Evolutionary conservation across 2,888 invertebrate genomes (phyloP).

Genomic region (Machimus rusticus): DNA sequence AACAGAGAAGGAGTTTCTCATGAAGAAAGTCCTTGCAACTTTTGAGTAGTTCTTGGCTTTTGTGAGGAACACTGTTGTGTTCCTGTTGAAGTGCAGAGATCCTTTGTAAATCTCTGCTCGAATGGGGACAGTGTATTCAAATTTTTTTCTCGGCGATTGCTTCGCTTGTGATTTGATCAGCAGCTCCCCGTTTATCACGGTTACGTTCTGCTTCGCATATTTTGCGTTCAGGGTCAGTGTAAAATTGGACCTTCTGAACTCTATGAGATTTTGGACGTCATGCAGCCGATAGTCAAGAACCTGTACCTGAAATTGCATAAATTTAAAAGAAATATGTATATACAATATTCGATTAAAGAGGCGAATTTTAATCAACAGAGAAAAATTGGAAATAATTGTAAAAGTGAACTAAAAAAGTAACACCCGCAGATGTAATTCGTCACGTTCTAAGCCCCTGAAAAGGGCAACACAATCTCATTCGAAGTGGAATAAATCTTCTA

Average conservation of each 20-base stretch:
- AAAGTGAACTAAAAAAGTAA: no score
- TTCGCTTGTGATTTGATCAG: conserved; percentile 50
- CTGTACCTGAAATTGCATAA: conserved; percentile 10
- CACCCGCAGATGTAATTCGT: no score
- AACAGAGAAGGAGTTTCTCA: conserved; percentile 77
- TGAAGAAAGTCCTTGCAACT: conserved; percentile 66
- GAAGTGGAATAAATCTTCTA: no score
- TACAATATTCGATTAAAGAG: no score
- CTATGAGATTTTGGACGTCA: conserved; percentile 48
- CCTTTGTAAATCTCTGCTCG: conserved; percentile 60
- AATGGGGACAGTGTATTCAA: conserved; percentile 52
- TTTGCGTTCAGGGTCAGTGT: conserved; percentile 57
- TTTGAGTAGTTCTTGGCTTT: conserved; percentile 53
- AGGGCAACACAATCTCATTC: no score
- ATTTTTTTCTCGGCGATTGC: conserved; percentile 41
- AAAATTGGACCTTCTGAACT: conserved; percentile 50
- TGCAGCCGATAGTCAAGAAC: conserved; percentile 50
- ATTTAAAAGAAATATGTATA: neutral
- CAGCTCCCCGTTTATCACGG: conserved; percentile 54
- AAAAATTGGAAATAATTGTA: no score
- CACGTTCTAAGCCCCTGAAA: no score
- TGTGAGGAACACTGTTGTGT: conserved; percentile 57
- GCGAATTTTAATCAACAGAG: no score
- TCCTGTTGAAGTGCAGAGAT: conserved; percentile 54
- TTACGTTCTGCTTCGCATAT: conserved; percentile 52